Evolutionary conservation across 2,888 invertebrate genomes (phyloP), one percentile per base, ranked within the genome.

Genomic region (Pammene fasciana): DNA sequence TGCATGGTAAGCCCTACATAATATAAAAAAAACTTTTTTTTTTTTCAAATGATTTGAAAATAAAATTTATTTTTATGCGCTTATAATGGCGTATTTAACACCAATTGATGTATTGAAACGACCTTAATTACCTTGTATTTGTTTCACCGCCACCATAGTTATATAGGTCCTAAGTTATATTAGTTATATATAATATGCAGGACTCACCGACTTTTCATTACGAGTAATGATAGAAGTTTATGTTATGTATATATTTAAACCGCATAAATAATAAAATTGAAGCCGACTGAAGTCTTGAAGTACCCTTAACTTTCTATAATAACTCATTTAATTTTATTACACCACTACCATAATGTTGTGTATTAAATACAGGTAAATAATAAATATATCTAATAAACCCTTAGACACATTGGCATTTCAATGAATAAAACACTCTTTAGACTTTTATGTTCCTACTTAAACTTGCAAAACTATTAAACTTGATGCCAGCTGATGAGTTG

Each of bases 231-330:
- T n/a, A n/a, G n/a, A n/a, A n/a, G n/a, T n/a, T n/a, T n/a, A n/a
- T n/a, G n/a, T 11, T 16, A 45, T 8, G 14, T 46, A 26, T 52
- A 18, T 18, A 26, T 48, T 26, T 26, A 26, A 54, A 54, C 13
- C 26, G 0, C 34, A 34, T 34, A 34, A 54, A 54, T 54, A 54
- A 34, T 8, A n/a, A 13, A 8, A 54, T 18, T 26, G 50, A 11
- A 50, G 50, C 50, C 34, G 54, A 54, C 54, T n/a, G n/a, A n/a
- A 54, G 34, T 34, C 7, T 34, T 52, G 26, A 52, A 6, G 16
- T 48, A 1, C 16, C 4, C 26, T 26, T 50, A 26, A 54, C 13
- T 34, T 13, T 34, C n/a, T 4, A 18, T 13, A n/a, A 14, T 45
- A 34, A 57, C 16, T 56, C 9, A 34, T 43, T 26, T 45, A 13